Percentiles rank a stretch among this genome's conserved stretches.
Conservation (phyloP, 2,113 vertebrate species). For the Siniperca chuatsi region DNA sequence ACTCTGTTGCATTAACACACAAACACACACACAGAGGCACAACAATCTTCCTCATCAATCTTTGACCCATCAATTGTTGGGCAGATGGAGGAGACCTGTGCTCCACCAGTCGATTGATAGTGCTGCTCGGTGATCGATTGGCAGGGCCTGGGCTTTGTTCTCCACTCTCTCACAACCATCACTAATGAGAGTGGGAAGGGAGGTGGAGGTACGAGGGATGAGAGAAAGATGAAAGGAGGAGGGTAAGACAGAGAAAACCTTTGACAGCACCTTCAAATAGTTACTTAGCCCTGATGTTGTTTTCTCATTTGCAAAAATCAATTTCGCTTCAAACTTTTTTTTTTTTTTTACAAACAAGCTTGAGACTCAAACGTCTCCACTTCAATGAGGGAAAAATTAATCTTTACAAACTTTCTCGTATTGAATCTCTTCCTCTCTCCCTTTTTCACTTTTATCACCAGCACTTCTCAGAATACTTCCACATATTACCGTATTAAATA, state of each 20-base stretch:
- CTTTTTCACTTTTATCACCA: conserved; percentile 32
- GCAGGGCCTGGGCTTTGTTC: conserved; percentile 74
- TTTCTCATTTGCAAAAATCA: conserved; percentile 74
- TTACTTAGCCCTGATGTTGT: conserved; percentile 73
- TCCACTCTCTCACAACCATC: conserved; percentile 72
- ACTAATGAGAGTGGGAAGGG: conserved; percentile 73
- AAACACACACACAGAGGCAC: conserved; percentile 35
- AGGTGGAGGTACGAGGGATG: conserved; percentile 59
- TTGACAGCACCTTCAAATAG: conserved; percentile 77
- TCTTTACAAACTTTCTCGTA: conserved; percentile 27
- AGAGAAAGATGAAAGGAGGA: conserved; percentile 75
- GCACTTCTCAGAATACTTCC: conserved; percentile 29
- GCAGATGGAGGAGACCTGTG: conserved; percentile 68
- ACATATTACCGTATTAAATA: conserved; percentile 53
- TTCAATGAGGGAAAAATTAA: conserved; percentile 3
- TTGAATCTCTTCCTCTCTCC: background rate
- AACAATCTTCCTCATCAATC: conserved; percentile 73
- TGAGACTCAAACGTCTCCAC: conserved; percentile 11
- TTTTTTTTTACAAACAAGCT: conserved; percentile 15
- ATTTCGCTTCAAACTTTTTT: conserved; percentile 54
- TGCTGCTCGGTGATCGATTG: conserved; percentile 74
- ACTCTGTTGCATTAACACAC: conserved; percentile 41
- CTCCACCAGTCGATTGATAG: conserved; percentile 75
- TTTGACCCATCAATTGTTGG: conserved; percentile 56
- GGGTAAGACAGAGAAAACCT: conserved; percentile 66